Base-by-base conservation (phyloP, 2,797 vertebrate species). In the Oreochromis mossambicus region DNA sequence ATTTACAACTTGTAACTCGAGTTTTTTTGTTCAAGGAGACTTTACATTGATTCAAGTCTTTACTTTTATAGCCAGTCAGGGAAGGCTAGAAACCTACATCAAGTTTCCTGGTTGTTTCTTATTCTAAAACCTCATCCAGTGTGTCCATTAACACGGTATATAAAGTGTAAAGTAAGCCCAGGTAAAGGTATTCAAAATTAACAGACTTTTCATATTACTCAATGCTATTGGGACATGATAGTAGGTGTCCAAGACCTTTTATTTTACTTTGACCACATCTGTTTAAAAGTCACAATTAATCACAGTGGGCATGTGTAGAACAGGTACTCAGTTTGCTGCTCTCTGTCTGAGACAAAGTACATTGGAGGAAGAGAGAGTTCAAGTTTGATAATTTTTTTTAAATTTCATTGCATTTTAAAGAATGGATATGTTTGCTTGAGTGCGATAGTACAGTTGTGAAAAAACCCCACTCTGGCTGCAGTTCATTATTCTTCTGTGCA, bases 1-100 rank as follows among this genome's bases (percentile, higher is more conserved):
- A 96, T 96, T 96, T 96, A 95, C 91, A 95, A 94, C 95, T 95
- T 94, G 94, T 94, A 93, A 93, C 91, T 91, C 77, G 70, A 92
- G 88, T 83, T 94, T 92, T 93, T 93, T 94, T 87, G 83, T 93
- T 91, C 75, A 83, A 92, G 87, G 89, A 95, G 89, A 91, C 92
- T 88, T 90, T 85, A 82, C 48, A 78, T 90, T 95, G 92, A 96
- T 95, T 95, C 94, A 94, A 91, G 92, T 92, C 85, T 93, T 94
- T 88, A 85, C 75, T 92, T 96, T 97, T 94, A 95, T 86, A 85
- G 92, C 92, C 43, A 85, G 86, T 84, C 80, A 15, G 87, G 92
- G 93, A 90, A 89, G 87, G 86, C 88, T 88, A 83, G 90, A 92
- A 94, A 95, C 84, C 82, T 79, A 83, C 88, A 89, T 93, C 91